These are phyloP conservation scores for Bombus cullumanus DNA, from an alignment of 1,140 invertebrate genomes.

Conservation along the genomic window DNA sequence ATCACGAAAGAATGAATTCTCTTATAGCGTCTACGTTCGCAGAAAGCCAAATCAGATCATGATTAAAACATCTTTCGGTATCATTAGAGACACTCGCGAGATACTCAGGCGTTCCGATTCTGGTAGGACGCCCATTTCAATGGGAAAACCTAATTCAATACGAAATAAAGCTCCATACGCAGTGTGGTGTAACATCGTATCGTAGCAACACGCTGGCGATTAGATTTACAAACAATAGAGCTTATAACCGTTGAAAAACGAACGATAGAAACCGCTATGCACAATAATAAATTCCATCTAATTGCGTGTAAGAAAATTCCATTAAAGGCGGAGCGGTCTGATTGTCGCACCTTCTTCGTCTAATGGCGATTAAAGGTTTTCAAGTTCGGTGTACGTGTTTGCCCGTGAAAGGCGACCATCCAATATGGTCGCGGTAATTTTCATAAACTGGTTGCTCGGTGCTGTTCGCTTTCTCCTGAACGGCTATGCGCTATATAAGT, in stretches of 20 bases:
- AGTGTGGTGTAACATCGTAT: background rate
- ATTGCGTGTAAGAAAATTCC: background rate
- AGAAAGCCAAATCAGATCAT: background rate
- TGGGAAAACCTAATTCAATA: background rate
- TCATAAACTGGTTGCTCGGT: constrained; percentile 44
- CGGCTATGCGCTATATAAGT: background rate
- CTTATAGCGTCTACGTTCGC: background rate
- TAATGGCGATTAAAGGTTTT: constrained; percentile 25
- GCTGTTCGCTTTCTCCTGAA: constrained; percentile 56
- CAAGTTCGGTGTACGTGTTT: background rate
- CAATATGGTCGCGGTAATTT: constrained; percentile 34
- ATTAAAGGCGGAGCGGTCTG: background rate
- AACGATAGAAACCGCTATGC: background rate
- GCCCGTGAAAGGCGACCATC: constrained; percentile 25
- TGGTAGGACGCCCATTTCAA: background rate
- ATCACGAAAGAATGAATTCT: background rate
- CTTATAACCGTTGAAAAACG: background rate
- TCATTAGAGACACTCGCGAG: background rate
- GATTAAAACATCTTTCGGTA: background rate
- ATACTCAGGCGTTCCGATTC: background rate
- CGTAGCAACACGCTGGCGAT: background rate
- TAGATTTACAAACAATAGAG: constrained; percentile 13
- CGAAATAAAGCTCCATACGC: constrained; percentile 3
- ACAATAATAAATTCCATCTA: constrained; percentile 29
- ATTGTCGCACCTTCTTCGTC: constrained; percentile 1